These are phyloP conservation scores for Sebastes taczanowskii DNA, from an alignment of 2,797 vertebrate genomes.

Conservation along the genomic window DNA sequence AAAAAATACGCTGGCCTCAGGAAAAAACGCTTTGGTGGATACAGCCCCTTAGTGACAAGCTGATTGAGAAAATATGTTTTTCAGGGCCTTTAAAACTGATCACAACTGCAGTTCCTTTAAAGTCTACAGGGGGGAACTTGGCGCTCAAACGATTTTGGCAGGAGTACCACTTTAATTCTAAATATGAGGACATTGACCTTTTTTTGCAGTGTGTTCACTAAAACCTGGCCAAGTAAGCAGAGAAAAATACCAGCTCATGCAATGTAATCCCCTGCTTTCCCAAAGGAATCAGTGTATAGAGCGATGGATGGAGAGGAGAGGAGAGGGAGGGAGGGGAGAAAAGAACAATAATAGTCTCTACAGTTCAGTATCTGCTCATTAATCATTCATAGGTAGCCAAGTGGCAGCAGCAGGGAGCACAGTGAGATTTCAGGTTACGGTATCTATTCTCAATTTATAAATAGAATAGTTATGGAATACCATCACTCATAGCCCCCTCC, in stretches of 20 bases:
- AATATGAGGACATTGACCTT: not conserved
- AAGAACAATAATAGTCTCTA: conserved; percentile 78
- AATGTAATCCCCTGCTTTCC: conserved; percentile 62
- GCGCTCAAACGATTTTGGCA: not conserved
- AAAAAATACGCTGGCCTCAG: too few relatives aligned
- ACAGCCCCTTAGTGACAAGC: not conserved
- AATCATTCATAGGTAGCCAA: conserved; percentile 84
- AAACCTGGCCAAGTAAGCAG: conserved; percentile 44
- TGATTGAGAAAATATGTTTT: not conserved
- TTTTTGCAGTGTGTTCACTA: conserved; percentile 23
- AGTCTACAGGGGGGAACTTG: not conserved
- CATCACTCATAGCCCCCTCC: conserved; percentile 59
- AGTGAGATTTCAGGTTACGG: conserved; percentile 81
- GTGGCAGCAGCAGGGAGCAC: conserved; percentile 78
- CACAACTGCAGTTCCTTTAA: not conserved
- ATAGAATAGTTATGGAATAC: conserved; percentile 78
- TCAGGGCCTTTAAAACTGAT: not conserved
- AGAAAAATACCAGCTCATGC: conserved; percentile 60
- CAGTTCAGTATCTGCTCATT: conserved; percentile 84
- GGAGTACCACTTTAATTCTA: not conserved
- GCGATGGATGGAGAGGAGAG: conserved; percentile 36
- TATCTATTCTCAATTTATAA: conserved; percentile 86
- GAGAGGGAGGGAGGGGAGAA: conserved; percentile 19
- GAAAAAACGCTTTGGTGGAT: fast-evolving
- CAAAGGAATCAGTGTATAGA: conserved; percentile 53